Evolutionary conservation across 2,113 vertebrate species (phyloP).

Genomic region (Pogonocichla stellata): DNA sequence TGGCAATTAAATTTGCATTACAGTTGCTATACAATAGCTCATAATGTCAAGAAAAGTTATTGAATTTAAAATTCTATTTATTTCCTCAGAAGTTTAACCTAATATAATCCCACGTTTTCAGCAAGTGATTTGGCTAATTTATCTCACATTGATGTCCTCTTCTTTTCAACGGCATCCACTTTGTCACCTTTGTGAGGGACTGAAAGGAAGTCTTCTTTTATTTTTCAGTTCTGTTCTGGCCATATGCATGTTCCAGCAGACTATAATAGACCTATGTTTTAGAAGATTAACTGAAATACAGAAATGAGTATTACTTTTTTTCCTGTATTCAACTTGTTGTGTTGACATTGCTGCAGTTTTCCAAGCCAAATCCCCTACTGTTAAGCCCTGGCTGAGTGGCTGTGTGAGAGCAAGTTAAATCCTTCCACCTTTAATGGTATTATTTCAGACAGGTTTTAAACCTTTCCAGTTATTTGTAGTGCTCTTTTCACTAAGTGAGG

Average conservation of each 20-base stretch:
- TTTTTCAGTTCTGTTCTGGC: neutral
- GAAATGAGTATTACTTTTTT: neutral
- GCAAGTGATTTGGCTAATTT: neutral
- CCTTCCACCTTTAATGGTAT: neutral
- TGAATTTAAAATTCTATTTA: slow-evolving; percentile 7
- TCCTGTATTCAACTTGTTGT: neutral
- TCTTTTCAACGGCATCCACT: neutral
- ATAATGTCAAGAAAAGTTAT: neutral
- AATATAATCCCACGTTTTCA: neutral
- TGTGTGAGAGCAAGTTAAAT: slow-evolving; percentile 1
- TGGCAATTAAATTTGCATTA: neutral
- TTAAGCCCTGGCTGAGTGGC: neutral
- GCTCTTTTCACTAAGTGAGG: neutral
- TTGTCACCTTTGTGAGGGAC: neutral
- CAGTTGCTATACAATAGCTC: neutral
- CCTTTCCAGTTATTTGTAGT: neutral
- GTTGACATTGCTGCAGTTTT: neutral
- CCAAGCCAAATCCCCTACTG: neutral
- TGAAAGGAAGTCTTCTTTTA: neutral
- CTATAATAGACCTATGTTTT: neutral
- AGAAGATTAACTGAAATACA: slow-evolving; percentile 19
- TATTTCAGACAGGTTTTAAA: slow-evolving; percentile 39
- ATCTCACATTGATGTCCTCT: neutral
- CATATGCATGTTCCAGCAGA: neutral
- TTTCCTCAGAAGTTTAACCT: neutral